Evolutionary conservation across 2,888 invertebrate genomes (phyloP).

Genomic region (Formica aserva): DNA sequence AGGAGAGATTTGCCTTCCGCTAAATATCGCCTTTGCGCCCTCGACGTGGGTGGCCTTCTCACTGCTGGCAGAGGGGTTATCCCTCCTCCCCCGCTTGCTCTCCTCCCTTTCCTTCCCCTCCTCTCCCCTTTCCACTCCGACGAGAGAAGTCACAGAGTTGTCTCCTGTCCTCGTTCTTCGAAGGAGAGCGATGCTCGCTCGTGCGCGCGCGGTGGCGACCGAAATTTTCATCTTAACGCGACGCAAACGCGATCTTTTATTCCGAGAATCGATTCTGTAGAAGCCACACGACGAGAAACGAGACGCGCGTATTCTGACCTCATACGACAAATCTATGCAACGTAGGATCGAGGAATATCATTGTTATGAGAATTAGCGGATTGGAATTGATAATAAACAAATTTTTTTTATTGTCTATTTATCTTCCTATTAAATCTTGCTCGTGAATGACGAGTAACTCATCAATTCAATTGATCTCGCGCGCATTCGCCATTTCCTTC

Average conservation of each 20-base stretch:
- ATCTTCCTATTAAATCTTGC: background rate
- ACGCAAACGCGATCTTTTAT: conserved; percentile 35
- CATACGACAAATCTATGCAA: background rate
- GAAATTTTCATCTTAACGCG: conserved; percentile 51
- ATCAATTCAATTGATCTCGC: background rate
- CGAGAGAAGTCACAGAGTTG: conserved; percentile 65
- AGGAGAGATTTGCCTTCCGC: conserved; percentile 85
- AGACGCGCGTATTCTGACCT: conserved; percentile 9
- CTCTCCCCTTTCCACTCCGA: conserved; percentile 50
- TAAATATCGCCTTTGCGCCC: conserved; percentile 85
- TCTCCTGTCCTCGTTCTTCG: conserved; percentile 69
- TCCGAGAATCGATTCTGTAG: conserved; percentile 40
- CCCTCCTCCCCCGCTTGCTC: conserved; percentile 68
- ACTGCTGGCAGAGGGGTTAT: conserved; percentile 67
- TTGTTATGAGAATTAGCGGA: conserved; percentile 6
- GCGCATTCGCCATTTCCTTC: background rate
- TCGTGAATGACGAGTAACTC: background rate
- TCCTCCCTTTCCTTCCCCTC: conserved; percentile 41
- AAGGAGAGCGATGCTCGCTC: conserved; percentile 27
- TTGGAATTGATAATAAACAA: background rate
- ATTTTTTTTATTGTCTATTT: background rate
- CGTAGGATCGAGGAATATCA: conserved; percentile 30
- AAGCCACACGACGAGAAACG: conserved; percentile 19
- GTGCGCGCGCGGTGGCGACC: conserved; percentile 25
- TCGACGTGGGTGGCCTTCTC: conserved; percentile 84